Percentiles rank a stretch among this genome's conserved stretches.
Evolutionary conservation across 2,888 invertebrate genomes (phyloP).

Genomic region (Eupithecia subumbrata): DNA sequence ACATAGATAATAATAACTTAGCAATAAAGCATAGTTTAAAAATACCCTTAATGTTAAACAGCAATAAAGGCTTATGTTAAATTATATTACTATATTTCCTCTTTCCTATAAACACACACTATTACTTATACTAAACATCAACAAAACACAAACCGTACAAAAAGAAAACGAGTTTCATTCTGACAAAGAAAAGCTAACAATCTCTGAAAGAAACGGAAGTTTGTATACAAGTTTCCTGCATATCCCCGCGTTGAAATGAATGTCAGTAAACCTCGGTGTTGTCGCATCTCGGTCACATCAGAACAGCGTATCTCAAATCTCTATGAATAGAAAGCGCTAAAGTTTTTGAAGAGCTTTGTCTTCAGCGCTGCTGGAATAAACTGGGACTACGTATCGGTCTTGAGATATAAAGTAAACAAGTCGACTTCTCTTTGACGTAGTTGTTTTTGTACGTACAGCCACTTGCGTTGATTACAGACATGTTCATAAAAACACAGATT

Average conservation of each 20-base stretch:
- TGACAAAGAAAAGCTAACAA: slow-evolving; percentile 17
- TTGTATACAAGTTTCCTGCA: slow-evolving; percentile 28
- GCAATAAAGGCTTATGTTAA: too few species aligned
- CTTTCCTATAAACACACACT: too few species aligned
- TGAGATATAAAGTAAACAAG: not conserved
- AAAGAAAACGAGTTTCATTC: slow-evolving; percentile 6
- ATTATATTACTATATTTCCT: too few species aligned
- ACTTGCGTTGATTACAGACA: not conserved
- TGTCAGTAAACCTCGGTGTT: slow-evolving; percentile 23
- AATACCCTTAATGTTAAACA: too few species aligned
- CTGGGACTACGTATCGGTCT: slow-evolving; percentile 24
- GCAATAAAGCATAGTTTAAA: too few species aligned
- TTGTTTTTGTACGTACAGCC: not conserved
- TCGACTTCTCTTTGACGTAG: not conserved
- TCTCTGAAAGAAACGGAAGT: slow-evolving; percentile 24
- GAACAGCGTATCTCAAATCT: slow-evolving; percentile 46
- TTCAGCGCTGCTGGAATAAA: slow-evolving; percentile 36
- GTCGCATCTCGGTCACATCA: slow-evolving; percentile 56
- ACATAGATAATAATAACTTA: too few species aligned
- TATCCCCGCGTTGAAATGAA: slow-evolving; percentile 29
- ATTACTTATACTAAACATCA: not conserved
- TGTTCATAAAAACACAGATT: not conserved
- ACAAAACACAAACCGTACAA: not conserved
- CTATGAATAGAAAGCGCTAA: slow-evolving; percentile 38
- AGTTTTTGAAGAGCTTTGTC: slow-evolving; percentile 47